Conservation (phyloP, 2,888 invertebrate genomes). For the Eretmocerus hayati region DNA sequence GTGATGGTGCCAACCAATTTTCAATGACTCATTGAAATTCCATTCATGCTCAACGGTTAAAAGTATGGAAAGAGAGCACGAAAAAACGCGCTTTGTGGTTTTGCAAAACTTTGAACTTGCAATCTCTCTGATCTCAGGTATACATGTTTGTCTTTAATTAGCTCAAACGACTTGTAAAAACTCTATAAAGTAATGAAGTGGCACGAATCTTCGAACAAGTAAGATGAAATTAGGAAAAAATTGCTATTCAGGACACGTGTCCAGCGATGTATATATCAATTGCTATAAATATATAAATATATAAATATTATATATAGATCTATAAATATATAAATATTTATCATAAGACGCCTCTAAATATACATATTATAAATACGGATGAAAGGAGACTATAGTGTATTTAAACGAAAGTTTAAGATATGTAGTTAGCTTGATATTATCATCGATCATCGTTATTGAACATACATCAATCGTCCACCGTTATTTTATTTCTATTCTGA, state of each 20-base stretch:
- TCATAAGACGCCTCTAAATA: slow-evolving; percentile 16
- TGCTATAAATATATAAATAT: slow-evolving; percentile 39
- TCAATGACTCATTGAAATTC: no score
- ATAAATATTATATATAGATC: slow-evolving; percentile 32
- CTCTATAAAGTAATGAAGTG: slow-evolving; percentile 7
- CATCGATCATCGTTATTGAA: slow-evolving; percentile 12
- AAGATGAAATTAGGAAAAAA: slow-evolving; percentile 10
- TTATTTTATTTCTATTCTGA: slow-evolving; percentile 22
- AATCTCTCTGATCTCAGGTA: slow-evolving; percentile 46
- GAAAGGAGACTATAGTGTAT: slow-evolving; percentile 18
- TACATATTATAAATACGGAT: slow-evolving; percentile 23
- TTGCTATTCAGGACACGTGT: slow-evolving; percentile 7
- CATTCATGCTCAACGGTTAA: no score
- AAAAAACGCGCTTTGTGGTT: slow-evolving; percentile 7
- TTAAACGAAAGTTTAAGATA: slow-evolving; percentile 12
- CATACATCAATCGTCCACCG: slow-evolving; percentile 12
- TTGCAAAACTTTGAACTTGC: slow-evolving; percentile 26
- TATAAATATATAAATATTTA: slow-evolving; percentile 21
- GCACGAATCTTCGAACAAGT: slow-evolving; percentile 12
- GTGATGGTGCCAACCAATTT: slow-evolving; percentile 14
- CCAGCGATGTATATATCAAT: slow-evolving; percentile 27
- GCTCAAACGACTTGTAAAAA: slow-evolving; percentile 15
- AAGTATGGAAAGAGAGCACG: slow-evolving; percentile 1
- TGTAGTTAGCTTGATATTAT: slow-evolving; percentile 37
- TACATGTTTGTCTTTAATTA: slow-evolving; percentile 21